Evolutionary conservation across 1,140 invertebrate genomes (phyloP).

Genomic region (Theocolax elegans): DNA sequence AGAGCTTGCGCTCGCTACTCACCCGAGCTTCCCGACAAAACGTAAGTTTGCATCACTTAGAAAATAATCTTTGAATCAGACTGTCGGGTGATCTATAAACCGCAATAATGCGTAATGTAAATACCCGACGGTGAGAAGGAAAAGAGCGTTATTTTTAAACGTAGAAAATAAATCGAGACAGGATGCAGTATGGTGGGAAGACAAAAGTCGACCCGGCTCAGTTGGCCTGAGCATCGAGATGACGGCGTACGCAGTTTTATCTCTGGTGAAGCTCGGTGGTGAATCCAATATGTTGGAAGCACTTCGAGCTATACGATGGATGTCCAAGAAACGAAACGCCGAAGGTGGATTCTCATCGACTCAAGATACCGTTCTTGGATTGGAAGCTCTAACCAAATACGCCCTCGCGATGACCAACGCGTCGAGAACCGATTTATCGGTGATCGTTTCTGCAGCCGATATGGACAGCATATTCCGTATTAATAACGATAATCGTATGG

Average conservation of each 20-base stretch:
- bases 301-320: constrained; percentile 75
- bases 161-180: constrained; percentile 41
- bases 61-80: too few species aligned
- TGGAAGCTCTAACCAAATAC: constrained; percentile 75
- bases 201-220: constrained; percentile 57
- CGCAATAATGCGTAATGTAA: too few species aligned
- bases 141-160: too few species aligned
- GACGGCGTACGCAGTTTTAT: constrained; percentile 79
- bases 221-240: constrained; percentile 75
- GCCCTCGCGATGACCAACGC: constrained; percentile 59
- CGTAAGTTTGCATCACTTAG: constrained; percentile 41
- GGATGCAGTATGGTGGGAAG: constrained; percentile 65
- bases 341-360: constrained; percentile 82
- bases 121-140: too few species aligned
- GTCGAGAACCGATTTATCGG: constrained; percentile 59
- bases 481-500: constrained; percentile 63
- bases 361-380: constrained; percentile 76
- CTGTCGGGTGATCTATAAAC: too few species aligned
- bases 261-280: constrained; percentile 71
- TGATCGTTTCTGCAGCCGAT: constrained; percentile 58
- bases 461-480: constrained; percentile 59
- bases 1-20: constrained; percentile 54
- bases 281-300: constrained; percentile 71
- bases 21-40: constrained; percentile 55
- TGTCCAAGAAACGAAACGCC: constrained; percentile 79